Percentiles rank a stretch among this genome's conserved stretches.
phyloP scores from a whole-genome alignment of 2,888 invertebrate genomes.

The Idaea dimidiata region DNA sequence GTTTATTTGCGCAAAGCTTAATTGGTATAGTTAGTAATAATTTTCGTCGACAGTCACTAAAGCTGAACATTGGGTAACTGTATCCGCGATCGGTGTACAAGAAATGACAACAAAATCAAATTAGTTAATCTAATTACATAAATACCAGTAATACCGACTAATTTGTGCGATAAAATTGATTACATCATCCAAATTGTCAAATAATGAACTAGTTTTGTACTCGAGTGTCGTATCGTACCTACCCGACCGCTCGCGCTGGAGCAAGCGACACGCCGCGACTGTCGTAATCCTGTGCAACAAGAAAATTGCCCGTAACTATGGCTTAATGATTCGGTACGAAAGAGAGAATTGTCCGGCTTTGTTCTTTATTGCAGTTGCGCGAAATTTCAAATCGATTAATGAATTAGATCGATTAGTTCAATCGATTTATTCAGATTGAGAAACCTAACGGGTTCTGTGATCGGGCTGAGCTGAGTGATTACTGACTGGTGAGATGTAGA shows the following conservation, averaged over 20 bases:
- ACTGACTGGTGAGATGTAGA: neutral
- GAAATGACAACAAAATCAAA: neutral
- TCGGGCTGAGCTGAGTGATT: neutral
- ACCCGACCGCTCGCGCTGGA: neutral
- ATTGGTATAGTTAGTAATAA: too few relatives aligned
- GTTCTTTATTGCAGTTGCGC: neutral
- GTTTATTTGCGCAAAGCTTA: neutral
- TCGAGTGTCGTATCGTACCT: too few relatives aligned
- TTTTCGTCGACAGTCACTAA: neutral
- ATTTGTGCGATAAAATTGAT: neutral
- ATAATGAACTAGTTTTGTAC: conserved; percentile 2
- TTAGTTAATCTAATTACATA: neutral
- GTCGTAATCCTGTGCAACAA: neutral
- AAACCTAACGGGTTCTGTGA: neutral
- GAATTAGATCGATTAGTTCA: neutral
- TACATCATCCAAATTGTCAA: conserved; percentile 3
- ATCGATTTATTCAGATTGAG: conserved; percentile 1
- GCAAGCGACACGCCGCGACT: neutral
- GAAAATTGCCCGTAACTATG: neutral
- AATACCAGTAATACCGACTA: neutral
- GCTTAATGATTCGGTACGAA: neutral
- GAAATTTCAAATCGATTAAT: neutral
- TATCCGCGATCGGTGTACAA: neutral
- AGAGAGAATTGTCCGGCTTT: neutral
- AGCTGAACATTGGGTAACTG: neutral